These are phyloP conservation scores for Empis livida DNA, from an alignment of 2,888 invertebrate genomes.

Conservation along the genomic window DNA sequence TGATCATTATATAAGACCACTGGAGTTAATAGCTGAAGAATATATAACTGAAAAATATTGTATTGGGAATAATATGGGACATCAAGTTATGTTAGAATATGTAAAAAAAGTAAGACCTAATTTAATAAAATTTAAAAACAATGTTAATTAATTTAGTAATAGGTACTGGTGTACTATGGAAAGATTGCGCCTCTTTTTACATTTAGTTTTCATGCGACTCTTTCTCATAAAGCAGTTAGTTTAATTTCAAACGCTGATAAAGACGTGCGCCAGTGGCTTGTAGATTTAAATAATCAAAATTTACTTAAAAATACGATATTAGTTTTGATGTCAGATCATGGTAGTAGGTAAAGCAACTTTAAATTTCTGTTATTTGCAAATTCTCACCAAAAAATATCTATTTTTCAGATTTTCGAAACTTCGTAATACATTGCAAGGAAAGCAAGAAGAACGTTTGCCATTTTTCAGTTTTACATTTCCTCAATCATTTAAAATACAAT, in stretches of 20 bases:
- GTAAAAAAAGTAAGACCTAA: conserved; percentile 52
- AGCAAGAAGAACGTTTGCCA: conserved; percentile 82
- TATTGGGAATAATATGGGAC: conserved; percentile 57
- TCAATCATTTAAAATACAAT: conserved; percentile 45
- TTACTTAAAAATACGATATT: conserved; percentile 67
- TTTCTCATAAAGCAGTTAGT: conserved; percentile 79
- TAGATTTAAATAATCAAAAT: conserved; percentile 44
- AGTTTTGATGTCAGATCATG: conserved; percentile 87
- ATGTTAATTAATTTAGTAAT: too few species aligned
- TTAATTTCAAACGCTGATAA: conserved; percentile 63
- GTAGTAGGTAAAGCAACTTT: conserved; percentile 45
- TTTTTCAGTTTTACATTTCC: conserved; percentile 74
- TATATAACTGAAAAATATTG: conserved; percentile 44
- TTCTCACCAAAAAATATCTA: too few species aligned
- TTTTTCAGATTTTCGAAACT: too few species aligned
- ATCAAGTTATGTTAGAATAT: conserved; percentile 50
- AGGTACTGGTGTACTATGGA: conserved; percentile 48
- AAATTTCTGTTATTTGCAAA: too few species aligned
- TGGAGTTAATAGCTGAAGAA: conserved; percentile 50
- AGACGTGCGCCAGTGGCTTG: conserved; percentile 54
- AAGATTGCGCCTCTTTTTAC: conserved; percentile 57
- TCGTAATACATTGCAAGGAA: too few species aligned
- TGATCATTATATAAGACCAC: conserved; percentile 80
- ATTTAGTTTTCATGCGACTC: conserved; percentile 79
- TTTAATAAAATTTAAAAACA: too few species aligned